Evolutionary conservation across 1,140 invertebrate genomes (phyloP).

Genomic region (silkworm (Bombyx mori)): DNA sequence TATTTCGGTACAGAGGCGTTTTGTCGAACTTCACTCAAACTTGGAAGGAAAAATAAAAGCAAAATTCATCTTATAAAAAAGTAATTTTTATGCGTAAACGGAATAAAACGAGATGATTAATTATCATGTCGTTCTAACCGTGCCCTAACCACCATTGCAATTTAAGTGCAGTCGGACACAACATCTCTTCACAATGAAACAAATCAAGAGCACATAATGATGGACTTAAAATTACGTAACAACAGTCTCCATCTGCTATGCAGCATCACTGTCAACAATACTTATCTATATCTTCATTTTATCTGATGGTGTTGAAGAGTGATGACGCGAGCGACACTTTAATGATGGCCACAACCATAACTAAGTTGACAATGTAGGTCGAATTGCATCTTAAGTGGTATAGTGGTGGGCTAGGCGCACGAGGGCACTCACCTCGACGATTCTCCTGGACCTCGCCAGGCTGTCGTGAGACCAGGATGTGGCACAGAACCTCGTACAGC

Average conservation of each 20-base stretch:
- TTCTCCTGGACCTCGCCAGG: slow-evolving; percentile 58
- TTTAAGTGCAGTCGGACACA: slow-evolving; percentile 70
- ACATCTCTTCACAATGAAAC: slow-evolving; percentile 39
- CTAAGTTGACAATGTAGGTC: slow-evolving; percentile 69
- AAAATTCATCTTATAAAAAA: slow-evolving; percentile 37
- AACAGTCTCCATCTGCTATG: slow-evolving; percentile 64
- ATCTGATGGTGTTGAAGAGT: slow-evolving; percentile 67
- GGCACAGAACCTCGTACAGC: slow-evolving; percentile 66
- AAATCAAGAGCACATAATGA: slow-evolving; percentile 28
- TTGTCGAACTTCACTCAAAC: slow-evolving; percentile 70
- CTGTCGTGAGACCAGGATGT: slow-evolving; percentile 64
- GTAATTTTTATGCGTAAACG: slow-evolving; percentile 28
- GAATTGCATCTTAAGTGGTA: slow-evolving; percentile 71
- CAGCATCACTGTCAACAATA: slow-evolving; percentile 67
- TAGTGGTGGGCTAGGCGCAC: slow-evolving; percentile 62
- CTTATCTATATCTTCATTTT: slow-evolving; percentile 62
- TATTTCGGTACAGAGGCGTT: slow-evolving; percentile 25
- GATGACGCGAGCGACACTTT: slow-evolving; percentile 65
- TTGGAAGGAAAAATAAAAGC: slow-evolving; percentile 32
- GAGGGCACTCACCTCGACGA: slow-evolving; percentile 66
- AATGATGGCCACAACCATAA: slow-evolving; percentile 66
- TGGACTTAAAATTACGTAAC: slow-evolving; percentile 68
- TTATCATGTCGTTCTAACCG: slow-evolving; percentile 29
- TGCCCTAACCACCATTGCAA: slow-evolving; percentile 58
- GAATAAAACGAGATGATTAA: slow-evolving; percentile 31